A percentile compares a stretch with the other conserved stretches of the same genome.
phyloP scores from a whole-genome alignment of 1,140 invertebrate species.

The Pentalonia nigronervosa region DNA sequence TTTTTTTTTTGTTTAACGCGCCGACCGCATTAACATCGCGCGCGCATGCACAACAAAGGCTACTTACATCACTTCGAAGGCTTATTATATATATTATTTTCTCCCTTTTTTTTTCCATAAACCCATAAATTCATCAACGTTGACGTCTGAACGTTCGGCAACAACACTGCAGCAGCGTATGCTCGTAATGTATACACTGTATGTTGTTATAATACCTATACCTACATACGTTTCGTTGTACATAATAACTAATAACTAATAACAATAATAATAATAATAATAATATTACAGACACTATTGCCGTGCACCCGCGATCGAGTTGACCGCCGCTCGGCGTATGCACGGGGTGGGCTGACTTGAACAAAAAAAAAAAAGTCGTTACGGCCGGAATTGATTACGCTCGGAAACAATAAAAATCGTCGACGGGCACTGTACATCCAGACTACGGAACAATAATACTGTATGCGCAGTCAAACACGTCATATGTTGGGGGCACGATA shows the following conservation, averaged over 20 bases:
- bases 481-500: not conserved
- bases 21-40: constrained; percentile 54
- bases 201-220: not conserved
- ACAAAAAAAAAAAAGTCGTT: not conserved
- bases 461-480: not conserved
- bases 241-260: not conserved
- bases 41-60: constrained; percentile 49
- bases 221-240: not conserved
- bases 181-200: not conserved
- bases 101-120: constrained; percentile 34
- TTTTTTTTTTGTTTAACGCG: constrained; percentile 47
- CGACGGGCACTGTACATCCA: not conserved
- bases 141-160: constrained; percentile 40
- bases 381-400: constrained; percentile 32
- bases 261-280: no score
- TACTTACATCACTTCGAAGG: constrained; percentile 24
- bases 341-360: not conserved
- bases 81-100: constrained; percentile 49
- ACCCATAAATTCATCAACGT: constrained; percentile 54
- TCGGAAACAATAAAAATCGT: not conserved
- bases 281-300: not conserved
- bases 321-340: not conserved
- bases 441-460: not conserved
- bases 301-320: not conserved
- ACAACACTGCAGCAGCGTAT: not conserved